These are phyloP conservation scores for Tapirus terrestris DNA, from an alignment of 2,113 vertebrate genomes.

Conservation along the genomic window DNA sequence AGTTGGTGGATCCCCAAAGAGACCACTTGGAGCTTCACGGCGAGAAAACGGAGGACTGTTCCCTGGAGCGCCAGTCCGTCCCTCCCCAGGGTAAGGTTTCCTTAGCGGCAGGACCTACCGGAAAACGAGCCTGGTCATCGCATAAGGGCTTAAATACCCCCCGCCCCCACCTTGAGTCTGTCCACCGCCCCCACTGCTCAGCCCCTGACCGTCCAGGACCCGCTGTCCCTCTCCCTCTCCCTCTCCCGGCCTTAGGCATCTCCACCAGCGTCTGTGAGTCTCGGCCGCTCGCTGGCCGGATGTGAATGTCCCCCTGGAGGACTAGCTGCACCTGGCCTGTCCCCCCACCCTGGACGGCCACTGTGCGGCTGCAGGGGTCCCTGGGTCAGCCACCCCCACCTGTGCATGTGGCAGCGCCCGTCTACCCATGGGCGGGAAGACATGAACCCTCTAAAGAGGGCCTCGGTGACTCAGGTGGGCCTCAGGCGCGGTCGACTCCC, in stretches of 20 bases:
- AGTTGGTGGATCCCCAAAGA: background rate
- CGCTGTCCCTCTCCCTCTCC: too few relatives aligned
- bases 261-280: background rate
- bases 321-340: background rate
- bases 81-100: background rate
- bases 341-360: background rate
- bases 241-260: background rate
- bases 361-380: background rate
- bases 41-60: too few relatives aligned
- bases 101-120: background rate
- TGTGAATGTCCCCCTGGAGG: background rate
- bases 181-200: accelerated
- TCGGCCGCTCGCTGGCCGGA: accelerated
- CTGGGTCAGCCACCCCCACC: background rate
- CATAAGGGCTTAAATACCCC: background rate
- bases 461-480: background rate
- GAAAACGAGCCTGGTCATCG: accelerated
- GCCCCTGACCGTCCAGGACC: too few relatives aligned
- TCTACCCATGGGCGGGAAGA: background rate
- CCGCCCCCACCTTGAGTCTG: accelerated
- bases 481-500: background rate
- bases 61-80: accelerated
- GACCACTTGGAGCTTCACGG: background rate
- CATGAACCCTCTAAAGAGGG: background rate
- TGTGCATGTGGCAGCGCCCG: background rate